A percentile compares a stretch with the other conserved stretches of the same genome.
Evolutionary conservation across 2,888 invertebrate genomes (phyloP).

Genomic region (Scelioninae gen. 1): DNA sequence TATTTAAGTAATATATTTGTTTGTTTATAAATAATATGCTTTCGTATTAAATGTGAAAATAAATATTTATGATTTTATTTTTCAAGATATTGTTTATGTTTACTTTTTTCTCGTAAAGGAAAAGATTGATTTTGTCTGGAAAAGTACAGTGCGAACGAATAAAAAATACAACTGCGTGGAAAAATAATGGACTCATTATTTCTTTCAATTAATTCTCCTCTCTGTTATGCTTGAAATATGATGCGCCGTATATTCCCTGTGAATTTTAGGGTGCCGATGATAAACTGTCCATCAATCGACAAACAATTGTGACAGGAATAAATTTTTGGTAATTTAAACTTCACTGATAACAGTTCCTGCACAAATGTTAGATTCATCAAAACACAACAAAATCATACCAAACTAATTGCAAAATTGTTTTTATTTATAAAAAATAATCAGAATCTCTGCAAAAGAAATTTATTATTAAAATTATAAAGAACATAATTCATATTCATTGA

Average conservation of each 20-base stretch:
- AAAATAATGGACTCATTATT: constrained; percentile 51
- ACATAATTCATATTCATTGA: too few species aligned
- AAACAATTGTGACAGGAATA: constrained; percentile 6
- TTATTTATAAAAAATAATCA: too few species aligned
- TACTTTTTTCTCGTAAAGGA: too few species aligned
- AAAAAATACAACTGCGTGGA: constrained; percentile 1
- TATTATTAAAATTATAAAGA: too few species aligned
- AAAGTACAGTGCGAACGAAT: not conserved
- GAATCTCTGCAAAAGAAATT: too few species aligned
- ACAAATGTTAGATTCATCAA: not conserved
- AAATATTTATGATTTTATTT: not conserved
- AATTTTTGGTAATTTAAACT: constrained; percentile 2
- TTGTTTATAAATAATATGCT: too few species aligned
- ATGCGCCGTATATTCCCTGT: constrained; percentile 19
- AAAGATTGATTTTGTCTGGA: not conserved
- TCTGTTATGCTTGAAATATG: constrained; percentile 35
- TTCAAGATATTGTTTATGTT: too few species aligned
- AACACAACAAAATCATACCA: not conserved
- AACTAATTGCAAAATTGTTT: not conserved
- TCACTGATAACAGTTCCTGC: not conserved
- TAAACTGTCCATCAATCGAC: constrained; percentile 38
- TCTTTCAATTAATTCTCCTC: constrained; percentile 30
- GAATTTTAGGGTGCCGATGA: constrained; percentile 21
- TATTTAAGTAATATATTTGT: too few species aligned
- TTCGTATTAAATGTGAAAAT: not conserved